Conservation (phyloP, 2,113 vertebrate species). For the Rattus rattus region DNA sequence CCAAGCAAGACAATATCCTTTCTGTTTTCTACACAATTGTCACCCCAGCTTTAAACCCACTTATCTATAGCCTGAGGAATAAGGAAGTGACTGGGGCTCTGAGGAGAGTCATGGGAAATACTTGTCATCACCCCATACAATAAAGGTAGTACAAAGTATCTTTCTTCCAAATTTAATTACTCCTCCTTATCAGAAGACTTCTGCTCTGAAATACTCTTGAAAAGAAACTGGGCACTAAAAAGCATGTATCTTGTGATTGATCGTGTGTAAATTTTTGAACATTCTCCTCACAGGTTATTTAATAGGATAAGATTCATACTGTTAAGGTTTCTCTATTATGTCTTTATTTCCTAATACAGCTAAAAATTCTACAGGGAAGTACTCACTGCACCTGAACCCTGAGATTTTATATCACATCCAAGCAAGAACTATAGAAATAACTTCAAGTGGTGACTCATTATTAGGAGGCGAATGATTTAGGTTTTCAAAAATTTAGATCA, state of each 20-base stretch:
- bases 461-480: background rate
- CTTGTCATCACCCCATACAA: fast-evolving
- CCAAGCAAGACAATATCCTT: too few relatives aligned
- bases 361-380: background rate
- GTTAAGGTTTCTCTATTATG: background rate
- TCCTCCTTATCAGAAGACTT: background rate
- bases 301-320: background rate
- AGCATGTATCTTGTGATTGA: background rate
- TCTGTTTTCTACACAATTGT: too few relatives aligned
- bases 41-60: too few relatives aligned
- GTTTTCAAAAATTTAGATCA: background rate
- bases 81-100: too few relatives aligned
- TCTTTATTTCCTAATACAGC: background rate
- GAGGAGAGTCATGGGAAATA: too few relatives aligned
- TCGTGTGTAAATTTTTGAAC: background rate
- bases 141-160: background rate
- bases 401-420: background rate
- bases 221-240: background rate
- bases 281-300: background rate
- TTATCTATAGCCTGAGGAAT: too few relatives aligned
- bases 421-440: background rate
- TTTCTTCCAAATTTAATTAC: background rate
- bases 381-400: background rate
- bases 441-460: background rate
- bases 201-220: background rate